A percentile compares a stretch with the other conserved stretches of the same genome.
Evolutionary conservation across 64 coral and sea anemone species (phyloP).

Genomic region (Montipora cactus): DNA sequence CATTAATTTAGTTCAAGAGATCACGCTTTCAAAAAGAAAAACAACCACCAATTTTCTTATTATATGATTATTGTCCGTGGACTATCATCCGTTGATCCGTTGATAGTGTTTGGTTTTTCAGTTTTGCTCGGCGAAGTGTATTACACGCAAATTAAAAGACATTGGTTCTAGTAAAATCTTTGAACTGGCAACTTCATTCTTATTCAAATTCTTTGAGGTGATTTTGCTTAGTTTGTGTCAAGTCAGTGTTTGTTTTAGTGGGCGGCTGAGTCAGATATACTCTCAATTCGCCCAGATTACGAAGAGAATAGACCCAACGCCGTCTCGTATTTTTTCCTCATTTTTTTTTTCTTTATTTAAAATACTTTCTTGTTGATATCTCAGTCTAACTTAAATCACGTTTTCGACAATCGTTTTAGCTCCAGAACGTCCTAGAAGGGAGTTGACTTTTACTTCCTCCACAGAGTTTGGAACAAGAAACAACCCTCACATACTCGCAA

Average conservation of each 20-base stretch:
- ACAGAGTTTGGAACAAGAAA: too few species aligned
- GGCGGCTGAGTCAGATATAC: neutral
- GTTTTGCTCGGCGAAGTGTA: neutral
- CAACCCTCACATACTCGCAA: too few species aligned
- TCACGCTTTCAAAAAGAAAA: neutral
- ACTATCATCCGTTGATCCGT: too few species aligned
- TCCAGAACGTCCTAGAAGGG: too few species aligned
- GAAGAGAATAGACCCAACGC: neutral
- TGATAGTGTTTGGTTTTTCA: neutral
- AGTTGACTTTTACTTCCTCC: too few species aligned
- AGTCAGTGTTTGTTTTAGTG: neutral
- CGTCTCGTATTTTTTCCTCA: too few species aligned
- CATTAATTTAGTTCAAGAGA: neutral
- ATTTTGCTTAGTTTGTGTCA: neutral
- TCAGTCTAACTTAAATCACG: too few species aligned
- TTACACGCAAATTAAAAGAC: neutral
- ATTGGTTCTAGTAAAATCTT: neutral
- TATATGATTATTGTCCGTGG: neutral
- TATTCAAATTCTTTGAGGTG: neutral
- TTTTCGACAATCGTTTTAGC: too few species aligned
- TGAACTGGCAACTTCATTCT: neutral
- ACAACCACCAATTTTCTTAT: neutral
- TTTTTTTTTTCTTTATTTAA: too few species aligned
- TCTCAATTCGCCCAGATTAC: neutral
- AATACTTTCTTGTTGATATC: too few species aligned